Base-by-base conservation (phyloP, 2,113 vertebrate genomes). In the Columba janthina region DNA sequence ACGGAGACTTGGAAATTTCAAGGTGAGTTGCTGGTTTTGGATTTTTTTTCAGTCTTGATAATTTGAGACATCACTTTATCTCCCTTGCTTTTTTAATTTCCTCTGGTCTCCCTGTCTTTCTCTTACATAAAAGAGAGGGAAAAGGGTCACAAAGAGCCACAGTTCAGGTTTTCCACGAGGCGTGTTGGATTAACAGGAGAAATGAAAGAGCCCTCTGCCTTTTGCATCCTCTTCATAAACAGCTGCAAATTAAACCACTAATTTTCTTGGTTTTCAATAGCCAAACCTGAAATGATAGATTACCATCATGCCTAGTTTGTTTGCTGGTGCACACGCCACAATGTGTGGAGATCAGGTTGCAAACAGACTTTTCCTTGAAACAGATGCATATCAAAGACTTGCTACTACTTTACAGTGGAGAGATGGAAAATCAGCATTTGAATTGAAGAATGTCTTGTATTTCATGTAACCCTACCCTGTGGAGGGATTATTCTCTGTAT, bases 401-500 rank as follows among this genome's bases (percentile, higher is more conserved):
- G 0, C 48, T 71, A 21, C 16, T 51, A 56, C 62, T 75, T 79
- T 44, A 74, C 53, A 48, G 54, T 6, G 34, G 83, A 93, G 60
- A 75, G 82, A 78, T n/a, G 36, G 79, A 94, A 94, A 86, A 82
- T 48, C 38, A 78, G 29, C n/a, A 2, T 76, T 57, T 83, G 69
- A 88, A 90, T 57, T 40, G 71, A 91, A 67, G 42, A 65, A 72
- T 62, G 65, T 56, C 93, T 94, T 89, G 54, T 64, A 44, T 94
- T 95, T 95, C 88, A 72, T 0, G 46, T 93, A 91, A 94, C 57
- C 25, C 54, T 88, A 69, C 20, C 53, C 65, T 54, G 42, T 31
- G 29, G 74, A 80, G 42, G 38, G 14, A 26, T 65, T 69, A 24
- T 58, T 65, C 34, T 82, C 57, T 89, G 15, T 67, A 65, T 88